Evolutionary conservation across 2,888 invertebrate species (phyloP).

Genomic region (Flexamia atlantica): DNA sequence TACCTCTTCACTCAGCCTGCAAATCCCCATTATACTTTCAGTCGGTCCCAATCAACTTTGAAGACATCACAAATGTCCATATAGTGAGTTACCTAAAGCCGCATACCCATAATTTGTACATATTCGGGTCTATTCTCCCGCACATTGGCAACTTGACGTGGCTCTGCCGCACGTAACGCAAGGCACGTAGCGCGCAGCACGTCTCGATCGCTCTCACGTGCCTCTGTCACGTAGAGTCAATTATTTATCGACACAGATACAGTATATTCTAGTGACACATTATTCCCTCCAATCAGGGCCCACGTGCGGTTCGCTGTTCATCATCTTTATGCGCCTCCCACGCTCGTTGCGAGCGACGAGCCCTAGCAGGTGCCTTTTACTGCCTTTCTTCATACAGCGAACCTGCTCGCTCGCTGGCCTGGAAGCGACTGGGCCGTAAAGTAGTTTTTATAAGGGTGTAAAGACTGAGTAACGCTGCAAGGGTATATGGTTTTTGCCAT

Average conservation of each 20-base stretch:
- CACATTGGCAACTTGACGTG: neutral
- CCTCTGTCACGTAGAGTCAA: neutral
- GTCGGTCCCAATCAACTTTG: too few relatives aligned
- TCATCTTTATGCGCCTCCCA: neutral
- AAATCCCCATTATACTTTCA: too few relatives aligned
- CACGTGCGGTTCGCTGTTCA: neutral
- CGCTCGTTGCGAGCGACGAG: neutral
- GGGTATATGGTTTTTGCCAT: too few relatives aligned
- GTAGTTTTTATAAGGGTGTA: constrained; percentile 22
- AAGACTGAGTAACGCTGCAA: neutral
- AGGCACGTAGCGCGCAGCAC: constrained; percentile 21
- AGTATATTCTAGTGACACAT: constrained; percentile 40
- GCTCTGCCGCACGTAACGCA: neutral
- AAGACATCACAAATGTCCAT: too few relatives aligned
- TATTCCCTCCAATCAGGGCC: constrained; percentile 22
- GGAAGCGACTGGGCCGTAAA: constrained; percentile 3
- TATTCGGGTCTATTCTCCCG: too few relatives aligned
- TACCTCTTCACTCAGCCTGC: too few relatives aligned
- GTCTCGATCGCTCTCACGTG: constrained; percentile 35
- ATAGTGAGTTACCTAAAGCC: too few relatives aligned
- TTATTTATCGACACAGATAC: constrained; percentile 25
- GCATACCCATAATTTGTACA: too few relatives aligned
- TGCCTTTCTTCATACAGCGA: constrained; percentile 30
- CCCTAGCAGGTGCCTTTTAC: constrained; percentile 23
- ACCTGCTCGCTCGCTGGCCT: constrained; percentile 25